A percentile compares a stretch with the other conserved stretches of the same genome.
Conservation (phyloP, 1,140 invertebrate genomes). For the Drosophila lacteicornis region DNA sequence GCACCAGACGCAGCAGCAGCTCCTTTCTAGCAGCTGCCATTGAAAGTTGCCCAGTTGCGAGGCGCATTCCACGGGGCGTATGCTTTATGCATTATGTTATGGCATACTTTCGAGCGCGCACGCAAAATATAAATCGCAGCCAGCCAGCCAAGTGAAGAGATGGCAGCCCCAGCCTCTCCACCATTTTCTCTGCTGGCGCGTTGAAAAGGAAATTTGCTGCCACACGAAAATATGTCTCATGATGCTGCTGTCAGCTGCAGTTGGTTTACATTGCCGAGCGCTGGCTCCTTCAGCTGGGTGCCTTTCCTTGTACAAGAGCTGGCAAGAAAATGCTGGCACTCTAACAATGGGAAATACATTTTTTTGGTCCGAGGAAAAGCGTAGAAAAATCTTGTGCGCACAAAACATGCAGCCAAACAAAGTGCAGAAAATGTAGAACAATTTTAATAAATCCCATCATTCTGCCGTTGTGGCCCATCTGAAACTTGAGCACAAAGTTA, state of each 20-base stretch:
- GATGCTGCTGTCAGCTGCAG: conserved; percentile 43
- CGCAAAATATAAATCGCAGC: conserved; percentile 65
- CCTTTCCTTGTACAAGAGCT: conserved; percentile 16
- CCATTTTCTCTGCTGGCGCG: conserved; percentile 20
- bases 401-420: conserved; percentile 34
- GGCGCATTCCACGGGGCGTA: conserved; percentile 57
- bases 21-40: conserved; percentile 20
- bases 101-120: conserved; percentile 72
- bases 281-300: conserved; percentile 20
- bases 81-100: conserved; percentile 77
- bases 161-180: background rate
- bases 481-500: conserved; percentile 34
- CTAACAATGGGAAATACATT: conserved; percentile 34
- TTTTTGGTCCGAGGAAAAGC: background rate
- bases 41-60: conserved; percentile 35
- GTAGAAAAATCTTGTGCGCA: conserved; percentile 18
- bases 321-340: conserved; percentile 29
- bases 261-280: conserved; percentile 24
- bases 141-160: conserved; percentile 4
- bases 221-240: conserved; percentile 44
- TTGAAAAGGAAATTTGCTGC: conserved; percentile 31
- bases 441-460: conserved; percentile 55
- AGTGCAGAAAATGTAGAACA: conserved; percentile 38
- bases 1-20: background rate
- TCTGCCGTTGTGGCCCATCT: conserved; percentile 14